phyloP scores from a whole-genome alignment of 2,797 vertebrate genomes.

The Pantherophis alleghaniensis region DNA sequence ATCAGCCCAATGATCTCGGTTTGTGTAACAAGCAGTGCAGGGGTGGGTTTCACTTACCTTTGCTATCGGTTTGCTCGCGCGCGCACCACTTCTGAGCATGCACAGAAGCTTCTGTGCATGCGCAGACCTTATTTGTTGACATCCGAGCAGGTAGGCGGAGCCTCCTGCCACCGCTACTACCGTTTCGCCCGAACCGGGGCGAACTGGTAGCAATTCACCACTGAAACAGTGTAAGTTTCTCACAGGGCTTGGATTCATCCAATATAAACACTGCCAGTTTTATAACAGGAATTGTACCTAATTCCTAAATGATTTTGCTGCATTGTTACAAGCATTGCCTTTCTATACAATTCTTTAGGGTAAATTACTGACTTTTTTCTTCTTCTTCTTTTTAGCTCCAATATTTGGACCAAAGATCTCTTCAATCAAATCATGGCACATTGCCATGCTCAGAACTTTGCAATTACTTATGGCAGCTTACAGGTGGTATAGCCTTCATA shows the following conservation, averaged over 20 bases:
- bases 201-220: too few species aligned
- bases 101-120: too few species aligned
- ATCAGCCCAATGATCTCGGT: neutral
- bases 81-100: too few species aligned
- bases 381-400: constrained; percentile 59
- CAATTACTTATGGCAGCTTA: constrained; percentile 64
- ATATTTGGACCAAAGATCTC: constrained; percentile 69
- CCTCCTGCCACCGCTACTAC: too few species aligned
- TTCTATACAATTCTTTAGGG: neutral
- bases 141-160: too few species aligned
- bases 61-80: too few species aligned
- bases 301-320: too few species aligned
- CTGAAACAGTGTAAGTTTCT: neutral
- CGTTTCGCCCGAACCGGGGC: too few species aligned
- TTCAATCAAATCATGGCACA: constrained; percentile 65
- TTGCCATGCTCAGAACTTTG: constrained; percentile 60
- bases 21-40: neutral
- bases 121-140: too few species aligned
- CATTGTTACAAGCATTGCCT: neutral
- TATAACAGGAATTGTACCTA: neutral
- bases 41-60: too few species aligned
- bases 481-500: constrained; percentile 65
- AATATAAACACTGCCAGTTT: neutral
- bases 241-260: neutral
- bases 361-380: constrained; percentile 33